phyloP scores from a whole-genome alignment of 1,140 invertebrate genomes.

The Eciton burchellii region DNA sequence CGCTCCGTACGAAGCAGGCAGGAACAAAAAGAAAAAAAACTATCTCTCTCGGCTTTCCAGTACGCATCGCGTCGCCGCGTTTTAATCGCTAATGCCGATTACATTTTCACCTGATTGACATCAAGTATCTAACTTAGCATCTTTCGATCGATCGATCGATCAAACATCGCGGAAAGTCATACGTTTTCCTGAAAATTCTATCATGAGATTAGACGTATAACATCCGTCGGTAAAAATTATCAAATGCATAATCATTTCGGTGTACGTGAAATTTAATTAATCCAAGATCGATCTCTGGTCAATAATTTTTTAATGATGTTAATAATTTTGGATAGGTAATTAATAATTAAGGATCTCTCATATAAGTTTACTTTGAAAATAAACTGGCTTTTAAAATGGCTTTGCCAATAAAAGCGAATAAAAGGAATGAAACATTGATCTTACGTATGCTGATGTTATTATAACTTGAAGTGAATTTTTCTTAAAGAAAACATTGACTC shows the following conservation, averaged over 20 bases:
- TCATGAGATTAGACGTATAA: too few species aligned
- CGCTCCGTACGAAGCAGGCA: constrained; percentile 48
- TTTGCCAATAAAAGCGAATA: not conserved
- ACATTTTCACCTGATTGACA: not conserved
- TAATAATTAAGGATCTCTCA: not conserved
- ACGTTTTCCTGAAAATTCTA: not conserved
- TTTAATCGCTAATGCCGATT: constrained; percentile 7
- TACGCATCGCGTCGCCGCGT: constrained; percentile 8
- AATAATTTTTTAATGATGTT: not conserved
- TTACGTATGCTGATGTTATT: not conserved
- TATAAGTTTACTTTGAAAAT: not conserved
- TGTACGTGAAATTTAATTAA: constrained; percentile 22
- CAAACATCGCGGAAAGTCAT: too few species aligned
- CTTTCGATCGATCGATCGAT: not conserved
- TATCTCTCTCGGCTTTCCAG: constrained; percentile 19
- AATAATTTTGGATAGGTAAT: too few species aligned
- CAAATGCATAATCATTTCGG: not conserved
- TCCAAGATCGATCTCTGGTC: not conserved
- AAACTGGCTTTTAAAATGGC: not conserved
- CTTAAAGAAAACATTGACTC: constrained; percentile 4
- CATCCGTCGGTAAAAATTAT: not conserved
- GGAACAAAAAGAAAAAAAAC: constrained; percentile 55
- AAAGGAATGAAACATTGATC: not conserved
- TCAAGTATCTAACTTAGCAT: not conserved
- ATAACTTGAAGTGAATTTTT: not conserved